Evolutionary conservation across 2,797 vertebrate genomes (phyloP).

Genomic region (Hozukius guyotensis): DNA sequence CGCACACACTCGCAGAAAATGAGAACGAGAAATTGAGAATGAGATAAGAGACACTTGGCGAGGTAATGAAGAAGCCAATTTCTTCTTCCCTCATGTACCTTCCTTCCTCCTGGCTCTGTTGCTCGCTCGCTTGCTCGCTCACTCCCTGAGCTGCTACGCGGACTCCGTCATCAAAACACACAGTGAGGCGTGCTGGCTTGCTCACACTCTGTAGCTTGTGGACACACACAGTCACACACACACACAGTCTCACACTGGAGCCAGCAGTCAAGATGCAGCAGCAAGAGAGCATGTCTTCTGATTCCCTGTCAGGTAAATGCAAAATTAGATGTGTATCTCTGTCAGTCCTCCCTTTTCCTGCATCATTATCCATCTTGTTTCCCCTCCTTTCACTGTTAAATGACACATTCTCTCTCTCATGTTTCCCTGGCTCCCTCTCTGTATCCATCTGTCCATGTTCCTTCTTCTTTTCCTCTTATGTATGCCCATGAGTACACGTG

Average conservation of each 20-base stretch:
- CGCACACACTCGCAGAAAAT: not conserved
- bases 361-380: slow-evolving; percentile 9
- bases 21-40: slow-evolving; percentile 32
- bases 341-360: not conserved
- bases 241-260: slow-evolving; percentile 46
- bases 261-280: slow-evolving; percentile 77
- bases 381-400: slow-evolving; percentile 7
- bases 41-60: slow-evolving; percentile 44
- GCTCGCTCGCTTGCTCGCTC: slow-evolving; percentile 24
- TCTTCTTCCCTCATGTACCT: not conserved
- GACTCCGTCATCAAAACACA: slow-evolving; percentile 74
- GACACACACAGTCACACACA: slow-evolving; percentile 44
- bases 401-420: slow-evolving; percentile 21
- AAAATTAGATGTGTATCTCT: slow-evolving; percentile 17
- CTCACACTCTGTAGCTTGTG: slow-evolving; percentile 54
- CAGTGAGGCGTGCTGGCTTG: slow-evolving; percentile 61
- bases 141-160: slow-evolving; percentile 53
- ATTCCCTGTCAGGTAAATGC: slow-evolving; percentile 81
- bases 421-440: slow-evolving; percentile 18
- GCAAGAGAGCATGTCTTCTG: slow-evolving; percentile 74
- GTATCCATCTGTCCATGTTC: slow-evolving; percentile 14
- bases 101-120: slow-evolving; percentile 36
- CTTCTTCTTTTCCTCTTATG: not conserved
- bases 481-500: not conserved
- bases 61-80: slow-evolving; percentile 48